A percentile compares a stretch with the other conserved stretches of the same genome.
Conservation (phyloP, 2,888 invertebrate species). For the Linnaemya vulpina region DNA sequence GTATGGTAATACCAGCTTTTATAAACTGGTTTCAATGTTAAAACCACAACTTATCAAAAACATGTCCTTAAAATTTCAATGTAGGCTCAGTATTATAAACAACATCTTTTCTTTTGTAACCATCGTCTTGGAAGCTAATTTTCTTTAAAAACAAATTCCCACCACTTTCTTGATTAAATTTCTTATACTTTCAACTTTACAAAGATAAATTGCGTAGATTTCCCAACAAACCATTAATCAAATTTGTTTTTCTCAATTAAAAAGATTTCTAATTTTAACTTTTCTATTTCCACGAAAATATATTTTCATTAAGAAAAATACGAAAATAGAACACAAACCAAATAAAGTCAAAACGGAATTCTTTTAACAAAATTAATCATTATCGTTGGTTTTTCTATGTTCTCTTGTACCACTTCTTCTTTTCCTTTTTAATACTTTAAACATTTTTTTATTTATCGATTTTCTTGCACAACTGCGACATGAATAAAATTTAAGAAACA, state of each 20-base stretch:
- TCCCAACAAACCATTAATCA: not conserved
- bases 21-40: no score
- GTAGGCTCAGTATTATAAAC: no score
- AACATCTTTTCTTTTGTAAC: no score
- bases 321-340: no score
- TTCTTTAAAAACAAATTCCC: no score
- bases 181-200: not conserved
- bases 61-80: no score
- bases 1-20: no score
- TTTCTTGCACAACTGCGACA: conserved; percentile 45
- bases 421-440: conserved; percentile 8
- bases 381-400: not conserved
- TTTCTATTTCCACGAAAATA: not conserved
- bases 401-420: not conserved
- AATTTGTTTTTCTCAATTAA: conserved; percentile 28
- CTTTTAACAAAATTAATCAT: conserved; percentile 52
- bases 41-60: no score
- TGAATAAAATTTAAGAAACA: not conserved
- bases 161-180: not conserved
- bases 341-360: not conserved
- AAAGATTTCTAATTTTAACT: conserved; percentile 12
- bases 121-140: no score
- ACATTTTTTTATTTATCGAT: conserved; percentile 4
- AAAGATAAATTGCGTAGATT: not conserved
- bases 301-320: not conserved